Base-by-base conservation (phyloP, 2,113 vertebrate species). In the Sinocyclocheilus rhinocerous region DNA sequence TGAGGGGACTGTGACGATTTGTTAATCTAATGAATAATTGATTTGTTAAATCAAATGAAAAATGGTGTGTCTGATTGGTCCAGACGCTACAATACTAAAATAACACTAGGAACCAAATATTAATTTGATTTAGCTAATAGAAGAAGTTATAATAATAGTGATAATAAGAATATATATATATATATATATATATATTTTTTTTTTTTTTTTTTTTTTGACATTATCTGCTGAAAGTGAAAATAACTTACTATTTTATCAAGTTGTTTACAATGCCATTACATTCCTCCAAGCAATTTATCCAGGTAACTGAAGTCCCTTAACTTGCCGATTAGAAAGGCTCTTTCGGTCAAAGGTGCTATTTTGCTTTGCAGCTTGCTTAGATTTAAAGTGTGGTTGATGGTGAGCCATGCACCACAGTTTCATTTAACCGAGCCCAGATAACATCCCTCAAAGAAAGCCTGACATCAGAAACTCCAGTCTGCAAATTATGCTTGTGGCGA, bases 201-300 rank as follows among this genome's bases (percentile, higher is more conserved):
- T n/a, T n/a, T n/a, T n/a, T n/a, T n/a, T n/a, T n/a, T n/a, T n/a
- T n/a, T n/a, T n/a, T n/a, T n/a, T n/a, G n/a, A 84, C 33, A 59
- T 36, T 26, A 86, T 45, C 69, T 63, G 52, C 76, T 69, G 73
- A 29, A 69, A 50, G 4, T 67, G 1, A 72, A 70, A 26, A 85
- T n/a, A 29, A 36, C 67, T 15, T 10, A 59, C 22, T n/a, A 22
- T 57, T 61, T 11, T 61, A 84, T 84, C 12, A 20, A 26, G 65
- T 33, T 33, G 3, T 33, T 33, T 20, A 67, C n/a, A 81, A 81
- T 50, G 4, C 8, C 39, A 67, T 45, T 63, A 50, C 42, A 50
- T 81, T 65, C 61, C 4, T 48, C 39, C 24, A 48, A 81, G 24
- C 79, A 39, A 13, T 45, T 45, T 45, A 12, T 45, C n/a, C 11